Percentiles rank a stretch among this genome's conserved stretches.
Evolutionary conservation across 1,140 invertebrate genomes (phyloP).

Genomic region (Proctacanthus coquilletti): DNA sequence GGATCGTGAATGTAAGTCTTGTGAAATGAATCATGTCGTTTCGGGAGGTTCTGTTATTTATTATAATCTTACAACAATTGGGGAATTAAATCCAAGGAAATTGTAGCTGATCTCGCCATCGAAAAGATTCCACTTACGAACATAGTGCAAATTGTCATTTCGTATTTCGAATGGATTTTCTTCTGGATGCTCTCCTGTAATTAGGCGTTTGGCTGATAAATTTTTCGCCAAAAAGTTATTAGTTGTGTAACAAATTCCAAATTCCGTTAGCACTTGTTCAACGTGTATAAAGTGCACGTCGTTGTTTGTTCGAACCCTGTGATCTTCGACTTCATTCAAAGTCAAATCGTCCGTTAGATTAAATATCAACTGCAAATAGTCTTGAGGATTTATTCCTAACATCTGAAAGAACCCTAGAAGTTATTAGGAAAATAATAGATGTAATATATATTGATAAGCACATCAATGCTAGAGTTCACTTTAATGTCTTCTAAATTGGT

Average conservation of each 20-base stretch:
- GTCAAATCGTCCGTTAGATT: constrained; percentile 4
- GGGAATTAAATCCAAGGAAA: constrained; percentile 7
- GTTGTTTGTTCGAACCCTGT: neutral
- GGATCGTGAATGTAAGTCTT: constrained; percentile 37
- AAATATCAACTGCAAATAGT: constrained; percentile 5
- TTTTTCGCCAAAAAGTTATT: constrained; percentile 15
- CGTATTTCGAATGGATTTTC: constrained; percentile 4
- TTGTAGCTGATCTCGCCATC: constrained; percentile 5
- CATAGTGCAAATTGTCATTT: neutral
- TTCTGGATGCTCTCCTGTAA: constrained; percentile 17
- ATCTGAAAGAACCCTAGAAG: no score
- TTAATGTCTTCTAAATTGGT: constrained; percentile 4
- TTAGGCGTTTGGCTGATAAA: constrained; percentile 15
- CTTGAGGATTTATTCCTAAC: constrained; percentile 3
- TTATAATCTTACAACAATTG: constrained; percentile 4
- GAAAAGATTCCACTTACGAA: constrained; percentile 4
- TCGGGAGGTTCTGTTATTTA: neutral
- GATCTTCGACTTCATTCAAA: neutral
- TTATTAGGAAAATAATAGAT: no score
- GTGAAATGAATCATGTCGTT: neutral
- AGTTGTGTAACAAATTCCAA: constrained; percentile 15
- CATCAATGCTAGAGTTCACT: constrained; percentile 1
- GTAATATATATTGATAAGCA: neutral
- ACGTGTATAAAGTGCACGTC: neutral
- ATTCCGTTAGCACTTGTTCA: constrained; percentile 7